phyloP scores from a whole-genome alignment of 2,888 invertebrate genomes.

The Tyria jacobaeae region DNA sequence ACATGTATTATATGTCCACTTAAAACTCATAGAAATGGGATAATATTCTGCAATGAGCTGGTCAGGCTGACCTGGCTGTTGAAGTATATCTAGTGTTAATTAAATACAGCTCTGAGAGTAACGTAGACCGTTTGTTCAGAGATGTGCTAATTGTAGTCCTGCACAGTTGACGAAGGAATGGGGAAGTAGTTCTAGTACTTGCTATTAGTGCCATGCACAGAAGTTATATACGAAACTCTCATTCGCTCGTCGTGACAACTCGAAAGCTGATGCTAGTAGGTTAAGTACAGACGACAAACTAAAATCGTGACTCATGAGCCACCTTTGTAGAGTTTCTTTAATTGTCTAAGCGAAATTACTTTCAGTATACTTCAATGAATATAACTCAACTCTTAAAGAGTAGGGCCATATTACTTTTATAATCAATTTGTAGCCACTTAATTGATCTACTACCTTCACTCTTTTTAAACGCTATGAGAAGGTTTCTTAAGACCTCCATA shows the following conservation, averaged over 20 bases:
- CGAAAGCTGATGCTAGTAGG: not conserved
- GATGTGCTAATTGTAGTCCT: constrained; percentile 35
- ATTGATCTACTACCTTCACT: not conserved
- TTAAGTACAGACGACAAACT: not conserved
- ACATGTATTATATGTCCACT: not conserved
- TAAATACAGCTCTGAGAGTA: constrained; percentile 46
- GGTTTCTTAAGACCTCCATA: not conserved
- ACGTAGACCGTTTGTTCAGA: constrained; percentile 32
- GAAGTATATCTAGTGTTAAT: constrained; percentile 42
- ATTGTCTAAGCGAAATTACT: not conserved
- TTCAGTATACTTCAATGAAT: not conserved
- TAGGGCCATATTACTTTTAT: not conserved
- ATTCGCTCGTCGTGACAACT: not conserved
- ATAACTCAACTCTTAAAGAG: not conserved
- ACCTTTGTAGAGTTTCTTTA: not conserved
- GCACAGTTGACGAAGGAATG: constrained; percentile 26
- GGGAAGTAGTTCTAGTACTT: constrained; percentile 34
- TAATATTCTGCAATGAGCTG: not conserved
- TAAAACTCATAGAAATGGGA: not conserved
- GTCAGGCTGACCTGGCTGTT: constrained; percentile 42
- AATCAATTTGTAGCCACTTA: not conserved
- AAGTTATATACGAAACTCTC: not conserved
- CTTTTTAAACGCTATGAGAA: not conserved
- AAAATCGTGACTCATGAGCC: not conserved
- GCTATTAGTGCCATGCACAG: not conserved